Conservation (phyloP, 2,888 invertebrate species). For the Drosophila trichaetosa region DNA sequence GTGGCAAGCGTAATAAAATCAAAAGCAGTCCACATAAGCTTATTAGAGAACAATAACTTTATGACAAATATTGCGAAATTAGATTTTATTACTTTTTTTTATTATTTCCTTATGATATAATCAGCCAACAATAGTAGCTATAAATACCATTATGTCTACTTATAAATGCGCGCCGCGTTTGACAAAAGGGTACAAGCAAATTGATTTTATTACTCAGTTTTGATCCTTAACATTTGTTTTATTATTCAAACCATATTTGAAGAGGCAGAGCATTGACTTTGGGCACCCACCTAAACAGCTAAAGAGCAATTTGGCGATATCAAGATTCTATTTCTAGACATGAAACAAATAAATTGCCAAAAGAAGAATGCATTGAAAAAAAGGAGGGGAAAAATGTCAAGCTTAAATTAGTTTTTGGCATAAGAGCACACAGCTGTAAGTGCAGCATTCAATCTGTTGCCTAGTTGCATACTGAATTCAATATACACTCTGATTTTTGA, state of each 20-base stretch:
- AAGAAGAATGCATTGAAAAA: background rate
- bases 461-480: constrained; percentile 13
- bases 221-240: background rate
- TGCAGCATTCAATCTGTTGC: constrained; percentile 20
- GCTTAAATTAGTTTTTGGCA: background rate
- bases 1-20: background rate
- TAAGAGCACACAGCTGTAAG: background rate
- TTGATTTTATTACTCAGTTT: background rate
- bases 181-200: background rate
- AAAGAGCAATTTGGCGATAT: background rate
- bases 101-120: background rate
- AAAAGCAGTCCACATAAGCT: background rate
- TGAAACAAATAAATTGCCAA: background rate
- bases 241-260: background rate
- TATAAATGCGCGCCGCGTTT: background rate
- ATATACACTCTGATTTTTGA: background rate
- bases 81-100: background rate
- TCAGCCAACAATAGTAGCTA: background rate
- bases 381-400: background rate
- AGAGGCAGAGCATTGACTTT: background rate
- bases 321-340: background rate
- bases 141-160: background rate
- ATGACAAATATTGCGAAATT: background rate
- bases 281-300: background rate
- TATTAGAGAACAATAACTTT: background rate